A percentile compares a stretch with the other conserved stretches of the same genome.
These are phyloP conservation scores for Melanostoma scalare DNA, from an alignment of 2,888 invertebrate genomes.

Conservation along the genomic window DNA sequence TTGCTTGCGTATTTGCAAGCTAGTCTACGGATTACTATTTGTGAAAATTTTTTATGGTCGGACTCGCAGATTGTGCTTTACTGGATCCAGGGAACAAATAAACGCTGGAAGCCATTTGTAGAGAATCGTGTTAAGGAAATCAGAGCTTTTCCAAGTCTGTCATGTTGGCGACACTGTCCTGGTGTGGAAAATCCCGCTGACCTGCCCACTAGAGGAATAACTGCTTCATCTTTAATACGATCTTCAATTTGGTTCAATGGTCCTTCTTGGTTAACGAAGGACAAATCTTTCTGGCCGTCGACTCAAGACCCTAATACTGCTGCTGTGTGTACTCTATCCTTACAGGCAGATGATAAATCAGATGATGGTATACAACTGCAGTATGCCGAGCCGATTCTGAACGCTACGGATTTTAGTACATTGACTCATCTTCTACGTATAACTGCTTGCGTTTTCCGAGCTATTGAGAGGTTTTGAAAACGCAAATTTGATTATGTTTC, in stretches of 20 bases:
- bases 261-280: neutral
- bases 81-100: constrained; percentile 29
- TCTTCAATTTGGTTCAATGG: neutral
- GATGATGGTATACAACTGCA: neutral
- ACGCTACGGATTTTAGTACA: neutral
- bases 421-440: neutral
- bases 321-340: too few relatives aligned
- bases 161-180: constrained; percentile 13
- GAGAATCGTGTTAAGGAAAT: constrained; percentile 17
- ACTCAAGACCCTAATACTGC: too few relatives aligned
- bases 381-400: neutral
- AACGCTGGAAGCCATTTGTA: constrained; percentile 36
- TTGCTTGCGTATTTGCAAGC: too few relatives aligned
- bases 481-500: neutral
- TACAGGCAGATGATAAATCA: too few relatives aligned
- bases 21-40: too few relatives aligned
- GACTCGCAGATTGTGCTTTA: constrained; percentile 27
- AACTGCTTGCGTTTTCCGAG: neutral
- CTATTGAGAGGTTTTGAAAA: neutral
- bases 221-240: neutral
- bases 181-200: constrained; percentile 8
- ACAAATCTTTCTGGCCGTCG: too few relatives aligned
- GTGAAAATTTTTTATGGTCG: constrained; percentile 29
- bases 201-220: neutral
- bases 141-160: neutral